Percentiles rank a stretch among this genome's conserved stretches.
Evolutionary conservation across 2,113 vertebrate genomes (phyloP).

Genomic region (Saimiri boliviensis): DNA sequence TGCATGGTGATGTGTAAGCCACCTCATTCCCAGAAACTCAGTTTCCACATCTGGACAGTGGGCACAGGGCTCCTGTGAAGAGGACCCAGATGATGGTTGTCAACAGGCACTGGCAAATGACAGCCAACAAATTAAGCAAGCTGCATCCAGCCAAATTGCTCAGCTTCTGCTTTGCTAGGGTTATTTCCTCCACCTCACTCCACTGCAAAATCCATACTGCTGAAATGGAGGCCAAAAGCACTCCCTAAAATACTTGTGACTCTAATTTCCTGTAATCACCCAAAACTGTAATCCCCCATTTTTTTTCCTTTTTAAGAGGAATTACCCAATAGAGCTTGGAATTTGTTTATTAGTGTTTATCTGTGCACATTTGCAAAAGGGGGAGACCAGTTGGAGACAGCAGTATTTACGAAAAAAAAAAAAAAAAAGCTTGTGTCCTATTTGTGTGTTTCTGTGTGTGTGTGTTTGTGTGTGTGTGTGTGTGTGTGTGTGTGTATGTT

Average conservation of each 20-base stretch:
- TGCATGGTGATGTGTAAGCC: background rate
- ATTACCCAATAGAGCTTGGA: conserved; percentile 7
- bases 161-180: background rate
- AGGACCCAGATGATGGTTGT: background rate
- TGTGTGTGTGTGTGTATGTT: background rate
- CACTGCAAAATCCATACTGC: background rate
- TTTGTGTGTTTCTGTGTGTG: background rate
- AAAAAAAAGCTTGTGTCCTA: background rate
- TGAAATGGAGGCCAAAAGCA: background rate
- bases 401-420: background rate
- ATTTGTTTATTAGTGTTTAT: conserved; percentile 31
- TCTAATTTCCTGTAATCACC: background rate
- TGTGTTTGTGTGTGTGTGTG: background rate
- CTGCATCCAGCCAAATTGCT: background rate
- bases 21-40: background rate
- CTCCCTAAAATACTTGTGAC: background rate
- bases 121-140: background rate
- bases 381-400: background rate
- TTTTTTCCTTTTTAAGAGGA: conserved; percentile 36
- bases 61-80: background rate
- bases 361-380: conserved; percentile 15
- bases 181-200: background rate
- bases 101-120: too few species aligned
- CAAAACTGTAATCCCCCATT: background rate
- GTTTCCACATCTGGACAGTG: background rate